phyloP scores from a whole-genome alignment of 1,140 invertebrate species.

The Magallana angulata region DNA sequence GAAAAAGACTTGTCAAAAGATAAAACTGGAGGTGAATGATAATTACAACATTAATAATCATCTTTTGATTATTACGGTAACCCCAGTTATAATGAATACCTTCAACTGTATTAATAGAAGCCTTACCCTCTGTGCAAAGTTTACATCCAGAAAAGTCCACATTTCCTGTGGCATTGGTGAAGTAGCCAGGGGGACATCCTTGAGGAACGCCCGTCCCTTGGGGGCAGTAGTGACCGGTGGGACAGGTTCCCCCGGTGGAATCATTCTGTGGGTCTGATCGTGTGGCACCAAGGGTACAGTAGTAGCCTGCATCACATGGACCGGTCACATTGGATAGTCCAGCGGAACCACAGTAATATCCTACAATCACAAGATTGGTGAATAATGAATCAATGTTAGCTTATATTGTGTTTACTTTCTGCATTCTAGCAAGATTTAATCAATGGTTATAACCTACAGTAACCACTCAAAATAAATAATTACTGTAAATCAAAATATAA shows the following conservation, averaged over 20 bases:
- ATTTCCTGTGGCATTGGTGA: constrained; percentile 72
- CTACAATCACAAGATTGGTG: constrained; percentile 53
- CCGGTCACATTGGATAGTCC: constrained; percentile 70
- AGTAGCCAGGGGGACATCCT: constrained; percentile 71
- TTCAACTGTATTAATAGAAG: background rate
- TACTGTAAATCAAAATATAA: no score
- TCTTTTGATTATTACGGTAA: background rate
- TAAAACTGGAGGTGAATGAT: no score
- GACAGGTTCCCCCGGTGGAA: constrained; percentile 70
- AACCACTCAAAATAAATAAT: no score
- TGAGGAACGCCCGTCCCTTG: constrained; percentile 63
- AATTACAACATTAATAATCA: no score
- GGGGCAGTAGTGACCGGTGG: constrained; percentile 71
- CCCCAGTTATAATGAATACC: background rate
- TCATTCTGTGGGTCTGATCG: constrained; percentile 70
- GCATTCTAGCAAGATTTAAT: no score
- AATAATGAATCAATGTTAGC: background rate
- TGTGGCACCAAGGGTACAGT: constrained; percentile 69
- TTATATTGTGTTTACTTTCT: background rate
- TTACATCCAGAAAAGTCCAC: constrained; percentile 67
- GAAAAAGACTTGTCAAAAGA: no score
- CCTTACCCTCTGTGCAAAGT: constrained; percentile 72
- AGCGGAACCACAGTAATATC: constrained; percentile 71
- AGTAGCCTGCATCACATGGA: constrained; percentile 73
- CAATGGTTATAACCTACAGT: no score